Conservation (phyloP, 2,888 invertebrate species). For the Choristoneura rosaceana region DNA sequence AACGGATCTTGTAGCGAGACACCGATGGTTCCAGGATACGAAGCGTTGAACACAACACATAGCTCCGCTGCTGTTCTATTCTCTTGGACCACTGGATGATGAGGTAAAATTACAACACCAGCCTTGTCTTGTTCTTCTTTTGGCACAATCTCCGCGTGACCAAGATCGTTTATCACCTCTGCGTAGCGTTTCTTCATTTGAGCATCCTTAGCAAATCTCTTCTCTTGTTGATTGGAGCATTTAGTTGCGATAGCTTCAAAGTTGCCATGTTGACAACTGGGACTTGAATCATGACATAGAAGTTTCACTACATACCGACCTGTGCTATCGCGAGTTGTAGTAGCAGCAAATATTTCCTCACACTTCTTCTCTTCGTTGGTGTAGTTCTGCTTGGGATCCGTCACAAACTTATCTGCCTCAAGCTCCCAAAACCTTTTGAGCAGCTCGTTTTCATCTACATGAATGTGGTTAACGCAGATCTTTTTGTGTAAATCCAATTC, state of each 20-base stretch:
- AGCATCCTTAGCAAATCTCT: not conserved
- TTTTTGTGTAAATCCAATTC: too few species aligned
- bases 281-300: not conserved
- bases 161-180: not conserved
- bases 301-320: constrained; percentile 12
- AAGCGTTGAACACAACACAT: constrained; percentile 15
- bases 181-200: not conserved
- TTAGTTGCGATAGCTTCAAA: not conserved
- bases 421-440: not conserved
- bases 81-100: not conserved
- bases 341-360: not conserved
- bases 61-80: constrained; percentile 2
- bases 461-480: not conserved
- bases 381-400: not conserved
- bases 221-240: not conserved
- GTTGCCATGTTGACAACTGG: not conserved
- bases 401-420: not conserved
- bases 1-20: constrained; percentile 11
- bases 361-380: not conserved
- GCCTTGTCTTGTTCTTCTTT: not conserved
- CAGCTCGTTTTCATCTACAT: not conserved
- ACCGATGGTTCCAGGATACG: constrained; percentile 11
- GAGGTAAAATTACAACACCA: not conserved
- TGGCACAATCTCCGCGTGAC: not conserved
- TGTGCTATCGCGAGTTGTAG: not conserved